Percentiles rank a stretch among this genome's conserved stretches.
These are phyloP conservation scores for Ariolimax columbianus DNA, from an alignment of 2,888 invertebrate genomes.

Conservation along the genomic window DNA sequence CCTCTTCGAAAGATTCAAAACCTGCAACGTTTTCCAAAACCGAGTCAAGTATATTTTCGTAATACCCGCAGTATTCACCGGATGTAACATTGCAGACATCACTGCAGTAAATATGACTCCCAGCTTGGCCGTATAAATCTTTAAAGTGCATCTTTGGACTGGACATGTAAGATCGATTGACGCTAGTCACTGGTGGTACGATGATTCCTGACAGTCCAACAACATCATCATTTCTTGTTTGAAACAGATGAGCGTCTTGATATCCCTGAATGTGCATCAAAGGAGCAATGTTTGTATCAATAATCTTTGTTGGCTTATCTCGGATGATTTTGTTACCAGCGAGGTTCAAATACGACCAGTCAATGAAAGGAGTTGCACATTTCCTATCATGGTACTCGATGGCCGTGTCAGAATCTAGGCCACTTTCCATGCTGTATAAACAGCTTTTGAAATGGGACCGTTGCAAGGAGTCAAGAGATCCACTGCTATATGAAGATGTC, in stretches of 20 bases:
- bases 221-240: background rate
- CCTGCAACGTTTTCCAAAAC: slow-evolving; percentile 41
- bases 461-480: background rate
- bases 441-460: background rate
- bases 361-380: slow-evolving; percentile 35
- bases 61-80: slow-evolving; percentile 40
- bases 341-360: slow-evolving; percentile 45
- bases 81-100: background rate
- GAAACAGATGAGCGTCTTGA: background rate
- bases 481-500: background rate
- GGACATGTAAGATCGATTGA: background rate
- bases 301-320: background rate
- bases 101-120: slow-evolving; percentile 22
- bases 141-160: too few relatives aligned
- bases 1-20: slow-evolving; percentile 36
- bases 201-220: background rate
- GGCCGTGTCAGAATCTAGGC: slow-evolving; percentile 24
- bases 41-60: slow-evolving; percentile 43
- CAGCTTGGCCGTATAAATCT: background rate
- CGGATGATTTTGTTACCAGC: background rate
- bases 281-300: background rate
- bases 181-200: background rate
- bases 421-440: slow-evolving; percentile 41
- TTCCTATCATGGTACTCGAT: slow-evolving; percentile 10
- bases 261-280: background rate